Conservation (phyloP, 2,113 vertebrate genomes). For the Xiphorhynchus elegans region DNA sequence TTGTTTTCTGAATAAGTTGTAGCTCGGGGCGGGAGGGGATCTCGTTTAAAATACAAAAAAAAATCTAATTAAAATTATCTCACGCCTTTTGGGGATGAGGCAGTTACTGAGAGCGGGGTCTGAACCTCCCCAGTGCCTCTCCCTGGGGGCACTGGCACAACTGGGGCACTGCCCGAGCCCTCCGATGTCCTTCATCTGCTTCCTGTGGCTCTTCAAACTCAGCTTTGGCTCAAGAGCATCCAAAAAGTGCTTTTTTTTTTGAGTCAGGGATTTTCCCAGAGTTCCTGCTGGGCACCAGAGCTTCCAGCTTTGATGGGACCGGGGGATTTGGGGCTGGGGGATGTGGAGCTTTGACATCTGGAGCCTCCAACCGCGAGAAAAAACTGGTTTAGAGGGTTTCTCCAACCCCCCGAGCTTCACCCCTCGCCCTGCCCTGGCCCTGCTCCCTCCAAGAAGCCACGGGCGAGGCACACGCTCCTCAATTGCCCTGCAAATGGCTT, state of each 20-base stretch:
- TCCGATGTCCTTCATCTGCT: background rate
- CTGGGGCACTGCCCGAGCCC: background rate
- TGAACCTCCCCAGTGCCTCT: accelerated
- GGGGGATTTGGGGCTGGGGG: background rate
- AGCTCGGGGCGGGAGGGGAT: background rate
- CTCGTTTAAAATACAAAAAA: background rate
- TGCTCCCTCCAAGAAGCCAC: background rate
- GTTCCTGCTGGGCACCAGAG: accelerated
- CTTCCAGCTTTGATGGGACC: accelerated
- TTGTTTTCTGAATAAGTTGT: background rate
- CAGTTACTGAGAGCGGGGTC: accelerated
- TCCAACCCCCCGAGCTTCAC: accelerated
- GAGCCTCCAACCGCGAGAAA: background rate
- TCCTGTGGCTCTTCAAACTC: background rate
- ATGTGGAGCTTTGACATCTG: background rate
- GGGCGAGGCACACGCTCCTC: background rate
- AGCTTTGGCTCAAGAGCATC: accelerated
- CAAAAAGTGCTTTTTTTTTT: background rate
- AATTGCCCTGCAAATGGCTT: background rate
- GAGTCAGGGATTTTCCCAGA: background rate
- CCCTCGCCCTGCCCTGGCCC: background rate
- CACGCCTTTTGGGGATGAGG: accelerated
- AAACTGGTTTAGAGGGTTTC: background rate
- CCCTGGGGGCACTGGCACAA: background rate
- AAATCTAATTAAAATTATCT: background rate